Evolutionary conservation across 2,888 invertebrate genomes (phyloP).

Genomic region (Xanthia togata): DNA sequence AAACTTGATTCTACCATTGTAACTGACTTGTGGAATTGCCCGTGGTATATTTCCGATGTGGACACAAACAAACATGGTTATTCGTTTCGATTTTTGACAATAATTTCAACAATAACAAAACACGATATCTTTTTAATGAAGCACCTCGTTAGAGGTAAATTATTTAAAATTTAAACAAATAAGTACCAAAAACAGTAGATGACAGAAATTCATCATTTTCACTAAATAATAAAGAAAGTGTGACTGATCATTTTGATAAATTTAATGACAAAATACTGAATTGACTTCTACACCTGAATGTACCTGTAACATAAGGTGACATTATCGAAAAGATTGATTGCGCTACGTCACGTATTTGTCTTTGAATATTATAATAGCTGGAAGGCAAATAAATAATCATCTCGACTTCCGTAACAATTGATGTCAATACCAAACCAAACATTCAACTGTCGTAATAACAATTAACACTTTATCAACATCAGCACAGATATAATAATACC

Average conservation of each 20-base stretch:
- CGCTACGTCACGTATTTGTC: constrained; percentile 47
- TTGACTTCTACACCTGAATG: constrained; percentile 27
- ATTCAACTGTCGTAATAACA: constrained; percentile 17
- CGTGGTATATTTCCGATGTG: constrained; percentile 34
- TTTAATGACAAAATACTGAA: not conserved
- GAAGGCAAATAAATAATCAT: constrained; percentile 25
- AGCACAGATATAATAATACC: no score
- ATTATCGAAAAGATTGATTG: constrained; percentile 62
- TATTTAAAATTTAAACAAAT: not conserved
- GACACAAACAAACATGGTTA: constrained; percentile 28
- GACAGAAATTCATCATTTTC: not conserved
- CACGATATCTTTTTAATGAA: not conserved
- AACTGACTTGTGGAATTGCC: constrained; percentile 2
- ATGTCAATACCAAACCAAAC: constrained; percentile 25
- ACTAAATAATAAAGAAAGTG: not conserved
- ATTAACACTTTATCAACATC: constrained; percentile 16
- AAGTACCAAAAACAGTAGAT: not conserved
- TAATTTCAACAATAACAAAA: constrained; percentile 9
- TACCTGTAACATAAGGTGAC: constrained; percentile 28
- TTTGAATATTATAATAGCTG: constrained; percentile 17
- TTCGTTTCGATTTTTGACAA: constrained; percentile 9
- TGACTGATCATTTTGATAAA: not conserved
- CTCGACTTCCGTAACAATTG: constrained; percentile 4
- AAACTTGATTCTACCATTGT: constrained; percentile 13
- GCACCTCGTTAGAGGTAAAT: not conserved